Percentiles rank a stretch among this genome's conserved stretches.
Evolutionary conservation across 2,797 vertebrate species (phyloP).

Genomic region (Rachycentron canadum): DNA sequence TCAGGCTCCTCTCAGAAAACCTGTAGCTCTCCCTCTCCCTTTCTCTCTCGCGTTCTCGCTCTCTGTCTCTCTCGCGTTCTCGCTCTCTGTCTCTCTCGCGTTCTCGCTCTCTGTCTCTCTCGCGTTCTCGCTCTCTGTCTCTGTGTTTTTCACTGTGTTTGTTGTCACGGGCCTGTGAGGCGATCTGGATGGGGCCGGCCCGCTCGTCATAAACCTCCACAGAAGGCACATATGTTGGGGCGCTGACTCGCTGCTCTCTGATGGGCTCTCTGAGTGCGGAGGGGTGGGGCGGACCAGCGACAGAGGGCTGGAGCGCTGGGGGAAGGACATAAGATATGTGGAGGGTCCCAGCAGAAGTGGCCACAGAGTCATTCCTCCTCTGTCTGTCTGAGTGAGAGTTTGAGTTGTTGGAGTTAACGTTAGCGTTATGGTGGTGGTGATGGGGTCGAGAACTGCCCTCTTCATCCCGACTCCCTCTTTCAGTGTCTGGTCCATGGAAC

Average conservation of each 20-base stretch:
- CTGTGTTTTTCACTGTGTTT: conserved; percentile 84
- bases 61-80: conserved; percentile 59
- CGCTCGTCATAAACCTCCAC: conserved; percentile 95
- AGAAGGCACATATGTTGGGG: conserved; percentile 97
- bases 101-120: conserved; percentile 53
- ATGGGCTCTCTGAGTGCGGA: conserved; percentile 86
- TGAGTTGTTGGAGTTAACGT: conserved; percentile 58
- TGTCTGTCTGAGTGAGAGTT: conserved; percentile 80
- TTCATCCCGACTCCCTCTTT: conserved; percentile 81
- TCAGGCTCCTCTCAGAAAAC: conserved; percentile 82
- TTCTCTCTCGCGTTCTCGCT: conserved; percentile 35
- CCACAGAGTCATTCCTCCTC: conserved; percentile 85
- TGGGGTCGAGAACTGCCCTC: conserved; percentile 81
- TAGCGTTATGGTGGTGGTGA: conserved; percentile 68
- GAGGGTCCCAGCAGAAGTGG: conserved; percentile 81
- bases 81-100: conserved; percentile 42
- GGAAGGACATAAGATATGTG: conserved; percentile 88
- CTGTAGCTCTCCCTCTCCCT: conserved; percentile 76
- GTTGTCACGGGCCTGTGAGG: conserved; percentile 93
- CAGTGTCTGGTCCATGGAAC: conserved; percentile 66
- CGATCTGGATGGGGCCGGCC: conserved; percentile 93
- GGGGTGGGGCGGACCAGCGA: conserved; percentile 82
- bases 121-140: conserved; percentile 45
- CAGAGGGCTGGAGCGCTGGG: conserved; percentile 85
- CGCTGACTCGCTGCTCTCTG: conserved; percentile 95